Percentiles rank a stretch among this genome's conserved stretches.
phyloP scores from a whole-genome alignment of 2,113 vertebrate species.

The Myotis lucifugus region DNA sequence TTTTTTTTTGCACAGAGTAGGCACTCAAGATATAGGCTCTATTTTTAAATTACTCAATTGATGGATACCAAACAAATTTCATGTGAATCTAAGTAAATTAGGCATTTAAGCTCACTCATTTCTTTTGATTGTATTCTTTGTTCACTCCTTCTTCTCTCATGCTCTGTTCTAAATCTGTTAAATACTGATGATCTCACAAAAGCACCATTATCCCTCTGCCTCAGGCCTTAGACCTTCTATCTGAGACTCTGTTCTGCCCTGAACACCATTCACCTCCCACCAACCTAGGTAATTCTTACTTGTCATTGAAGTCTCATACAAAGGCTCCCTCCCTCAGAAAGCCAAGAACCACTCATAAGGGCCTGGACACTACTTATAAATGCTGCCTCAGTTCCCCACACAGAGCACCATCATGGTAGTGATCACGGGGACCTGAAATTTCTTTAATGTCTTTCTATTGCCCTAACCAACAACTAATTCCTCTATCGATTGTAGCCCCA shows the following conservation, averaged over 20 bases:
- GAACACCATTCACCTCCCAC: not conserved
- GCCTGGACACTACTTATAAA: not conserved
- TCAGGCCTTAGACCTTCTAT: not conserved
- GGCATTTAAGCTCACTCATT: not conserved
- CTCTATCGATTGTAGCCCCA: not conserved
- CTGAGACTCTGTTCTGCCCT: not conserved
- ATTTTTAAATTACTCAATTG: not conserved
- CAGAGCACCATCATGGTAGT: not conserved
- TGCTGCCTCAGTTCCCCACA: not conserved
- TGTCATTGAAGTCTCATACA: not conserved
- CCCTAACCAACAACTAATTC: not conserved
- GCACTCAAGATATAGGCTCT: not conserved
- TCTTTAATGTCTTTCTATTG: not conserved
- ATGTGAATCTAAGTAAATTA: not conserved
- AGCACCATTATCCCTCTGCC: not conserved
- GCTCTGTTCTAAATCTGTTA: not conserved
- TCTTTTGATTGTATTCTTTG: not conserved
- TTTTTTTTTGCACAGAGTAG: conserved; percentile 37
- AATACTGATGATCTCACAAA: not conserved
- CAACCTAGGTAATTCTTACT: not conserved
- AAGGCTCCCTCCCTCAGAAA: not conserved
- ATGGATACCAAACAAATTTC: not conserved
- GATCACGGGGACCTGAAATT: not conserved
- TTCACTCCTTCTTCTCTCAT: not conserved
- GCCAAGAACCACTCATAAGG: not conserved